Evolutionary conservation across 2,888 invertebrate species (phyloP).

Genomic region (Isoperla grammatica): DNA sequence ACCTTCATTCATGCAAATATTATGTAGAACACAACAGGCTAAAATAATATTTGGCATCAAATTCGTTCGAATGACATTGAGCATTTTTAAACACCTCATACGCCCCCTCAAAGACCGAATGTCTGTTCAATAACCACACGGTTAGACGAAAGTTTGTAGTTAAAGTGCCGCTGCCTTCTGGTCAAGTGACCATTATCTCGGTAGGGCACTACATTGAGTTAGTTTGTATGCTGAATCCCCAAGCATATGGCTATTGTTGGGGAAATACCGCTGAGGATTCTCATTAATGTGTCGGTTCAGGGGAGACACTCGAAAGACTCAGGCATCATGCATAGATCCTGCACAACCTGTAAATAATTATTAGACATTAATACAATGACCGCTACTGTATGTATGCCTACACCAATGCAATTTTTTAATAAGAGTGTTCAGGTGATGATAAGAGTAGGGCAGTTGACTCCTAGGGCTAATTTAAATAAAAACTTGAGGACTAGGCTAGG

Average conservation of each 20-base stretch:
- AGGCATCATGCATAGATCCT: too few relatives aligned
- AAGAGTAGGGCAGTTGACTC: too few relatives aligned
- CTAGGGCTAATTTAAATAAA: too few relatives aligned
- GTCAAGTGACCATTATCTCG: slow-evolving; percentile 26
- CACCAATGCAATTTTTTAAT: too few relatives aligned
- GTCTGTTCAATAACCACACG: slow-evolving; percentile 20
- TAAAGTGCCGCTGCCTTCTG: slow-evolving; percentile 15
- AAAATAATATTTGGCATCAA: slow-evolving; percentile 4
- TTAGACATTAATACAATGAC: too few relatives aligned
- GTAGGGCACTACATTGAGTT: slow-evolving; percentile 13
- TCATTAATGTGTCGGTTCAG: too few relatives aligned
- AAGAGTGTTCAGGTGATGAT: too few relatives aligned
- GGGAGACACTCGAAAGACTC: too few relatives aligned
- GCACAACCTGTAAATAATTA: too few relatives aligned
- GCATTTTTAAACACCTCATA: slow-evolving; percentile 25
- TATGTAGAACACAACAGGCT: slow-evolving; percentile 24
- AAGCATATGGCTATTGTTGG: slow-evolving; percentile 19
- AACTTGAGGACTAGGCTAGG: too few relatives aligned
- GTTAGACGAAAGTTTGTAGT: slow-evolving; percentile 7
- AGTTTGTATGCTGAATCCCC: slow-evolving; percentile 29
- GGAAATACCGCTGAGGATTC: not conserved
- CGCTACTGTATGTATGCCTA: too few relatives aligned
- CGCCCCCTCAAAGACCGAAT: slow-evolving; percentile 23
- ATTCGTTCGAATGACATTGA: slow-evolving; percentile 19
- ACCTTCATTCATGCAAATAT: slow-evolving; percentile 10